Conservation (phyloP, 2,113 vertebrate genomes). For the Anser brachyrhynchus region DNA sequence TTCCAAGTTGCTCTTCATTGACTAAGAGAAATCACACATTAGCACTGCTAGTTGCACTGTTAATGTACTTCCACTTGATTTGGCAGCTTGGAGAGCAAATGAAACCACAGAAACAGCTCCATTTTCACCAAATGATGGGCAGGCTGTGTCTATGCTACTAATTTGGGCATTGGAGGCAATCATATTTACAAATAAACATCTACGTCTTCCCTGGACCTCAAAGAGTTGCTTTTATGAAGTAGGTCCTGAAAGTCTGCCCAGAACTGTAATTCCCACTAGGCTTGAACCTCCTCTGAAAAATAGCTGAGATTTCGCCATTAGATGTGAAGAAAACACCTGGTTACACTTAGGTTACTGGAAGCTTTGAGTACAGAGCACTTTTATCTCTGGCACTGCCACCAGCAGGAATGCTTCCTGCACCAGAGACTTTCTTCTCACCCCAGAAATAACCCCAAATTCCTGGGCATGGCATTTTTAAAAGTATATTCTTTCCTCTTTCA, state of each 20-base stretch:
- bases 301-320: neutral
- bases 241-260: neutral
- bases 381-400: neutral
- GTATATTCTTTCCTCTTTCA: neutral
- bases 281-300: neutral
- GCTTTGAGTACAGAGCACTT: neutral
- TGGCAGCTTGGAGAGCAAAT: neutral
- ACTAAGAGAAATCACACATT: neutral
- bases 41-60: neutral
- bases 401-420: neutral
- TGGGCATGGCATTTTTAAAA: neutral
- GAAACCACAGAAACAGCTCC: neutral
- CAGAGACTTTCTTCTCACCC: neutral
- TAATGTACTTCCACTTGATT: neutral
- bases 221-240: neutral
- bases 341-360: neutral
- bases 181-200: neutral
- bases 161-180: neutral
- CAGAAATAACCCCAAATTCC: neutral
- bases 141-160: rapidly evolving
- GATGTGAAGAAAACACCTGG: neutral
- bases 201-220: neutral
- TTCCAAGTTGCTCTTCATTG: neutral
- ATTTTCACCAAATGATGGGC: neutral
- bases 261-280: neutral